Evolutionary conservation across 2,113 vertebrate genomes (phyloP).

Genomic region (Cheilinus undulatus): DNA sequence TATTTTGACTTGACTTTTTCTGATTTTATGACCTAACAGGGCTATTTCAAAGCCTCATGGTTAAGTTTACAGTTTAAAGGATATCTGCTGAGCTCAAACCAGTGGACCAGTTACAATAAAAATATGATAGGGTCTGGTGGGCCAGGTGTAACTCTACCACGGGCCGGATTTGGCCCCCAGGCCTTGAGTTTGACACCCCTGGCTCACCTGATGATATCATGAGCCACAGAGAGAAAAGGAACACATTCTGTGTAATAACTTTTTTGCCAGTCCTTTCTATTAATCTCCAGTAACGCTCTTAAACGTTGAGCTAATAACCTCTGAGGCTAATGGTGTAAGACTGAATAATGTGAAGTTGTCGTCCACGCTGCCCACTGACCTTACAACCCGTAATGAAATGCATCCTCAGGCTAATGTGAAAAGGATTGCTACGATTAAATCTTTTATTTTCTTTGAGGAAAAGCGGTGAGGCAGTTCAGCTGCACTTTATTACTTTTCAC

Average conservation of each 20-base stretch:
- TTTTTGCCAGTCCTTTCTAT: conserved; percentile 50
- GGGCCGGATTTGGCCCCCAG: too few relatives aligned
- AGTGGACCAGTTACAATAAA: too few relatives aligned
- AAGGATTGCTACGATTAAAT: conserved; percentile 22
- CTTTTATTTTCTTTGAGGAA: conserved; percentile 30
- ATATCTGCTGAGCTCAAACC: too few relatives aligned
- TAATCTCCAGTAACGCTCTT: conserved; percentile 45
- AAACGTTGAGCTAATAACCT: conserved; percentile 53
- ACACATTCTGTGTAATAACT: conserved; percentile 33
- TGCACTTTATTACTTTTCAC: background rate
- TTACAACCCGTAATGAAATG: conserved; percentile 54
- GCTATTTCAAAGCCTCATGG: too few relatives aligned
- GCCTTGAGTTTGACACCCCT: too few relatives aligned
- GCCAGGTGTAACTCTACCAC: too few relatives aligned
- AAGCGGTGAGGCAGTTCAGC: background rate
- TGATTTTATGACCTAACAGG: too few relatives aligned
- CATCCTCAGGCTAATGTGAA: conserved; percentile 42
- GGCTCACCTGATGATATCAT: conserved; percentile 27
- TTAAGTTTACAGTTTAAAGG: too few relatives aligned
- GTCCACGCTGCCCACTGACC: conserved; percentile 44
- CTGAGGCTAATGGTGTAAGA: conserved; percentile 48
- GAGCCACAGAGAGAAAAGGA: conserved; percentile 27
- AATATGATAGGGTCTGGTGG: too few relatives aligned
- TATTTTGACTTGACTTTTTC: too few relatives aligned
- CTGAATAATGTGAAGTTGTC: conserved; percentile 56